phyloP scores from a whole-genome alignment of 2,888 invertebrate species.

The Stratiomys singularior region DNA sequence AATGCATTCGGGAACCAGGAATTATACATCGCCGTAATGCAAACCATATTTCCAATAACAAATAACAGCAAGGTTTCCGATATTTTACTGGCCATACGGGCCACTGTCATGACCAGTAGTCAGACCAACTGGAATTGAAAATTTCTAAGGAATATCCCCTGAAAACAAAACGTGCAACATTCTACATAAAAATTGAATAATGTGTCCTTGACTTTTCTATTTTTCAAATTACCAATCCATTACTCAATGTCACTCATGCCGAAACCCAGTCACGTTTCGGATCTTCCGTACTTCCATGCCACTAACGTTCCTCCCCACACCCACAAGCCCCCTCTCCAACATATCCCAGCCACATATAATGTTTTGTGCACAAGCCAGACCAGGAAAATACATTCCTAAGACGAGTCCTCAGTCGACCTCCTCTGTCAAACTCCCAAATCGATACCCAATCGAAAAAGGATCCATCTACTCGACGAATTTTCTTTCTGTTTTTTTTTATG shows the following conservation, averaged over 20 bases:
- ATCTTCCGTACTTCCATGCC: not conserved
- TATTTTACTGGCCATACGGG: no score
- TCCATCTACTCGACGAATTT: not conserved
- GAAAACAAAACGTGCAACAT: not conserved
- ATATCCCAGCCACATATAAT: slow-evolving; percentile 10
- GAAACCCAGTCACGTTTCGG: slow-evolving; percentile 41
- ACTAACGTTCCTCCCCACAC: slow-evolving; percentile 15
- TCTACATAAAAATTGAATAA: slow-evolving; percentile 39
- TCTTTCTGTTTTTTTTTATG: no score
- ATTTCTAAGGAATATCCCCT: no score
- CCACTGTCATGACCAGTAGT: no score
- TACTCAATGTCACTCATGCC: slow-evolving; percentile 34
- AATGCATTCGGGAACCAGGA: no score
- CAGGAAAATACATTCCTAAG: not conserved
- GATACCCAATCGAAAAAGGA: slow-evolving; percentile 40
- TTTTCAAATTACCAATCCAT: slow-evolving; percentile 45
- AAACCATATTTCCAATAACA: no score
- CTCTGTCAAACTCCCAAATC: slow-evolving; percentile 30
- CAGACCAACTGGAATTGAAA: no score
- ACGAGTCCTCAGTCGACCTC: not conserved
- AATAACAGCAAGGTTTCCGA: no score
- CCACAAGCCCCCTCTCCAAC: not conserved
- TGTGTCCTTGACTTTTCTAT: slow-evolving; percentile 43
- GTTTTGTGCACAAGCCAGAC: slow-evolving; percentile 27
- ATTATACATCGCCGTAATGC: no score